Percentiles rank a stretch among this genome's conserved stretches.
Conservation (phyloP, 2,113 vertebrate species). For the Parus major region DNA sequence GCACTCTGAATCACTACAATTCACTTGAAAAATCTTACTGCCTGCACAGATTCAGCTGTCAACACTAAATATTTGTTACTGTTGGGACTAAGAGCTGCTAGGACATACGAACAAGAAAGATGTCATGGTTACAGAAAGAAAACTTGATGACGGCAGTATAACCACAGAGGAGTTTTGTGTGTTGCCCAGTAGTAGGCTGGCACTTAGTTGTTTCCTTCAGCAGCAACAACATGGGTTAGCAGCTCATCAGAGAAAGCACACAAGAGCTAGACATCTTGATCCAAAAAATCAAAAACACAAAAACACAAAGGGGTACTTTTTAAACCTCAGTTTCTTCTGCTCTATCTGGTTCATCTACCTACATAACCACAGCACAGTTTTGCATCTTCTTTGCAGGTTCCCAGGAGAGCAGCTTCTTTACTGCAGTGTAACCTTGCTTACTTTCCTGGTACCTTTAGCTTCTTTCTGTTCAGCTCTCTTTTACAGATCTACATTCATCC, state of each 20-base stretch:
- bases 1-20: background rate
- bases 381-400: slow-evolving; percentile 38
- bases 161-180: background rate
- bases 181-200: background rate
- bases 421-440: background rate
- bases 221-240: background rate
- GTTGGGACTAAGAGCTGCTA: background rate
- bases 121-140: background rate
- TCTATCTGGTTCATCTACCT: background rate
- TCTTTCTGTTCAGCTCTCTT: background rate
- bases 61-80: background rate
- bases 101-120: background rate
- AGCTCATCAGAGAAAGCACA: background rate
- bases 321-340: slow-evolving; percentile 46
- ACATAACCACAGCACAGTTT: slow-evolving; percentile 5
- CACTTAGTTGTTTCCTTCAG: slow-evolving; percentile 18
- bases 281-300: slow-evolving; percentile 2
- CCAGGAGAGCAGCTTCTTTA: slow-evolving; percentile 16
- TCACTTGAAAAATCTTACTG: background rate
- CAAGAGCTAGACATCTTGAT: background rate
- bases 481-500: background rate
- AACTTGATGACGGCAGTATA: background rate
- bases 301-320: slow-evolving; percentile 5
- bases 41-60: background rate
- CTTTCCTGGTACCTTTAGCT: background rate